Conservation (phyloP, 2,113 vertebrate genomes). For the Prochilodus magdalenae region DNA sequence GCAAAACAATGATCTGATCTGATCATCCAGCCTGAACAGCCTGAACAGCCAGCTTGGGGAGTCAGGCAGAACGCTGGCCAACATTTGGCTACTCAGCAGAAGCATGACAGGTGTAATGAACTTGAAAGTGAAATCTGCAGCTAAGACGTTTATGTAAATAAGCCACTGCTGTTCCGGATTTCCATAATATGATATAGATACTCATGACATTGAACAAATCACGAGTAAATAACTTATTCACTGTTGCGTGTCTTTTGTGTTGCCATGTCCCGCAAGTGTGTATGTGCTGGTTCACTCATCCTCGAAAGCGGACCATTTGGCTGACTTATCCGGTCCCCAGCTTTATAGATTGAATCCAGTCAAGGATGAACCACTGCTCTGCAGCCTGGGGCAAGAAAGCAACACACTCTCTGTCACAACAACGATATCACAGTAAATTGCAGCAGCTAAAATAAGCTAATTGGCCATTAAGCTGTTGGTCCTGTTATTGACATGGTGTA, state of each 20-base stretch:
- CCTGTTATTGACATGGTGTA: neutral
- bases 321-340: neutral
- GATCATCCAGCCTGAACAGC: too few relatives aligned
- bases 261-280: neutral
- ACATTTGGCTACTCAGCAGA: neutral
- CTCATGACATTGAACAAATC: neutral
- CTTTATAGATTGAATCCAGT: conserved; percentile 6
- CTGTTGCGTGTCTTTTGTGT: neutral
- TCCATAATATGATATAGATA: neutral
- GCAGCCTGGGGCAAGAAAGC: neutral
- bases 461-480: neutral
- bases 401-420: neutral
- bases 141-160: neutral
- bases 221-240: neutral
- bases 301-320: neutral
- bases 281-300: neutral
- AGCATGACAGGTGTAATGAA: conserved; percentile 13
- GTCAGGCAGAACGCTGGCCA: neutral
- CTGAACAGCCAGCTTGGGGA: neutral
- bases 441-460: neutral
- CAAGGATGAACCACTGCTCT: neutral
- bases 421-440: neutral
- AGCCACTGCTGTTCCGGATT: neutral
- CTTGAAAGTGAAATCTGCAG: neutral
- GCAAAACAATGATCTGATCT: neutral